phyloP scores from a whole-genome alignment of 2,797 vertebrate genomes.

The Liasis olivaceus region DNA sequence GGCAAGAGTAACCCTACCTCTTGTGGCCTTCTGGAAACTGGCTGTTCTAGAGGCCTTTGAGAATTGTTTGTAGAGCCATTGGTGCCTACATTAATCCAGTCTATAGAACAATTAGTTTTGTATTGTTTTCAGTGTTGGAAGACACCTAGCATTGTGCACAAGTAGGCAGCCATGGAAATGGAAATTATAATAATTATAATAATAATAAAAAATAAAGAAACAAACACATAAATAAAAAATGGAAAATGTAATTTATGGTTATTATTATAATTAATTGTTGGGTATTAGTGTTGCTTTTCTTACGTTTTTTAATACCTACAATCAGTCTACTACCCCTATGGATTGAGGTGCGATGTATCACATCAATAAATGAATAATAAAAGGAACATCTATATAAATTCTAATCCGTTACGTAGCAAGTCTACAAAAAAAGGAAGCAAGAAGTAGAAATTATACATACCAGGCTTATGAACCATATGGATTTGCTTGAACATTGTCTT shows the following conservation, averaged over 20 bases:
- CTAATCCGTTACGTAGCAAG: slow-evolving; percentile 1
- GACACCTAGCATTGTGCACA: neutral
- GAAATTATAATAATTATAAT: neutral
- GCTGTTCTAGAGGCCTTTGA: neutral
- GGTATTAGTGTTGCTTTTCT: neutral
- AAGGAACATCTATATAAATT: neutral
- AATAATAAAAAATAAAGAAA: neutral
- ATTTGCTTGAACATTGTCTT: slow-evolving; percentile 99
- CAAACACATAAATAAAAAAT: neutral
- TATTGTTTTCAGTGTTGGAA: neutral
- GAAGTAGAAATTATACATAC: slow-evolving; percentile 70
- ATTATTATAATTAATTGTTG: neutral
- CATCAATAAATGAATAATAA: neutral
- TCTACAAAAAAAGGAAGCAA: slow-evolving; percentile 24
- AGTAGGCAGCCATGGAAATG: neutral
- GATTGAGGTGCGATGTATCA: neutral
- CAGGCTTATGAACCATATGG: slow-evolving; percentile 97
- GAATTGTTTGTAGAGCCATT: neutral
- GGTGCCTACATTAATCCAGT: neutral
- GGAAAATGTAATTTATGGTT: neutral
- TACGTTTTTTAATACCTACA: neutral
- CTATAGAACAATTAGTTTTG: neutral
- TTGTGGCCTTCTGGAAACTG: neutral
- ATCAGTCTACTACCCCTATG: neutral
- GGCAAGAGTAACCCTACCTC: neutral